Evolutionary conservation across 2,113 vertebrate genomes (phyloP).

Genomic region (Sisor rabdophorus): DNA sequence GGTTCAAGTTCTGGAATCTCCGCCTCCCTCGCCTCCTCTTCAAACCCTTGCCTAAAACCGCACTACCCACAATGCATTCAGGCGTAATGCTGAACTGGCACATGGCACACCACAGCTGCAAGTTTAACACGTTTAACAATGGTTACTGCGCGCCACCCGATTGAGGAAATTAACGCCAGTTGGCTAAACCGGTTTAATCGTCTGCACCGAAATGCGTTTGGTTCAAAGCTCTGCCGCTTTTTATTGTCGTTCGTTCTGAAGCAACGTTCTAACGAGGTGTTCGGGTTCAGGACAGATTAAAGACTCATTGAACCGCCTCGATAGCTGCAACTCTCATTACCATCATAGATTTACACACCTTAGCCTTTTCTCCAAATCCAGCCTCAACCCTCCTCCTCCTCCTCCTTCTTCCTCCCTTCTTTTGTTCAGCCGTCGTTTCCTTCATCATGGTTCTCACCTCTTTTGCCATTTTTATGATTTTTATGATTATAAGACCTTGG

Average conservation of each 20-base stretch:
- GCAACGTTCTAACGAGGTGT: constrained; percentile 12
- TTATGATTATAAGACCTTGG: constrained; percentile 43
- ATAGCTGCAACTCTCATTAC: neutral
- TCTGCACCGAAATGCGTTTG: neutral
- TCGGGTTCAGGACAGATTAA: constrained; percentile 18
- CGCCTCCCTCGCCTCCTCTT: neutral
- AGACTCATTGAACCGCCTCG: neutral
- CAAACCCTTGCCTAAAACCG: constrained; percentile 36
- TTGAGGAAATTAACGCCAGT: constrained; percentile 38
- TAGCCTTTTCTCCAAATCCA: neutral
- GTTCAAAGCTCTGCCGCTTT: neutral
- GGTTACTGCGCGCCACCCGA: constrained; percentile 35
- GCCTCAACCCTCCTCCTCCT: neutral
- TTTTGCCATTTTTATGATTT: constrained; percentile 27
- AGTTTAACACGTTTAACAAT: constrained; percentile 34
- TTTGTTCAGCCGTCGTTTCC: constrained; percentile 35
- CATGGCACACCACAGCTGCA: constrained; percentile 34
- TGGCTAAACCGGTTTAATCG: constrained; percentile 18
- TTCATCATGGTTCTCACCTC: constrained; percentile 21
- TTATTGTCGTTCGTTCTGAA: constrained; percentile 18
- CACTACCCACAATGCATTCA: constrained; percentile 43
- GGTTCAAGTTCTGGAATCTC: constrained; percentile 30
- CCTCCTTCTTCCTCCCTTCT: neutral
- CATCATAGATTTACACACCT: constrained; percentile 7
- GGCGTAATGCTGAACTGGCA: constrained; percentile 40